Evolutionary conservation across 1,140 invertebrate genomes (phyloP).

Genomic region (Rhagoletis pomonella): DNA sequence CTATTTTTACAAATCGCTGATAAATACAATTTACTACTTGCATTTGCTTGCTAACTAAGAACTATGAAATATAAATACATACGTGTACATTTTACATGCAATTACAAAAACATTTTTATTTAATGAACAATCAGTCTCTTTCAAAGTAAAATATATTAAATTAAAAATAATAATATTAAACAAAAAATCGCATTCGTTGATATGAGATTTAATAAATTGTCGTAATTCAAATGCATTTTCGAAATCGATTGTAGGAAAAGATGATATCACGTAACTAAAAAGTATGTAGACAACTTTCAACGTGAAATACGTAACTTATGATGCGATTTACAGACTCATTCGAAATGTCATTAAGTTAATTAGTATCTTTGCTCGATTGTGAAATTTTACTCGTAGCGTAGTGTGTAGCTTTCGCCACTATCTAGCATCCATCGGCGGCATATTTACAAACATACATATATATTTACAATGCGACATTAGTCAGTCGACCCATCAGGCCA

Average conservation of each 20-base stretch:
- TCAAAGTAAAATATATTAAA: slow-evolving; percentile 26
- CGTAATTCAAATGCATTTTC: background rate
- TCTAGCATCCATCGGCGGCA: background rate
- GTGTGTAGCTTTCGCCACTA: background rate
- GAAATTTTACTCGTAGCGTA: background rate
- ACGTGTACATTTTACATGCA: background rate
- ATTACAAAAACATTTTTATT: background rate
- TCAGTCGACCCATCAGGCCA: background rate
- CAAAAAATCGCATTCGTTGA: background rate
- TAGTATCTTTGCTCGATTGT: slow-evolving; percentile 35
- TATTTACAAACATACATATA: slow-evolving; percentile 19
- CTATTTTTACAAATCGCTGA: slow-evolving; percentile 11
- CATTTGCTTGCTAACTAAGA: slow-evolving; percentile 22
- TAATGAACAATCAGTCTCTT: slow-evolving; percentile 41
- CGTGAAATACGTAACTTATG: slow-evolving; percentile 15
- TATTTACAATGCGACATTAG: slow-evolving; percentile 1
- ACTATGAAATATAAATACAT: background rate
- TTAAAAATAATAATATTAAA: slow-evolving; percentile 23
- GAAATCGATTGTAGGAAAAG: background rate
- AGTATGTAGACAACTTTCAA: background rate
- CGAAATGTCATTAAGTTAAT: slow-evolving; percentile 48
- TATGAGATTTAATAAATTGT: background rate
- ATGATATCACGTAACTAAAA: background rate
- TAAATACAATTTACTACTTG: slow-evolving; percentile 43
- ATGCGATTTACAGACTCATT: slow-evolving; percentile 30